These are phyloP conservation scores for Lepilemur ruficaudatus DNA, from an alignment of 2,797 vertebrate species.

Conservation along the genomic window DNA sequence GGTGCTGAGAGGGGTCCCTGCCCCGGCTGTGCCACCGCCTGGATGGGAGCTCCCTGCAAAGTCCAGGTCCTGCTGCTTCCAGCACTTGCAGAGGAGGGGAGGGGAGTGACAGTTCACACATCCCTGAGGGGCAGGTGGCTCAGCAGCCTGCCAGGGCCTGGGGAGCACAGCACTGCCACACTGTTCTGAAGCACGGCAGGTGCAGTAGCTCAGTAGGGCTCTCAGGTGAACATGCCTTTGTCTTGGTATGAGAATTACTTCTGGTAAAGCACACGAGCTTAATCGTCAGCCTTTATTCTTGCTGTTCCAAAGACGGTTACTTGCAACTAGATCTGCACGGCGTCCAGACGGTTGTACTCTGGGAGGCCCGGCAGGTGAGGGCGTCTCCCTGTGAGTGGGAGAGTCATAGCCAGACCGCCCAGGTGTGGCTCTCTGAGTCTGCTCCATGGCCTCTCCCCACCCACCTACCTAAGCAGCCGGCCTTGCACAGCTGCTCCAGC, in stretches of 20 bases:
- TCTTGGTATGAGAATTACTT: not conserved
- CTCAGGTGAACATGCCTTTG: not conserved
- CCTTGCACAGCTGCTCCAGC: too few species aligned
- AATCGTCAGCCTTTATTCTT: not conserved
- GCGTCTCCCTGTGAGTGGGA: not conserved
- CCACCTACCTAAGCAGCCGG: fast-evolving
- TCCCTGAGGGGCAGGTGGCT: not conserved
- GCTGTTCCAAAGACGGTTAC: not conserved
- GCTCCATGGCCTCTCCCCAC: not conserved
- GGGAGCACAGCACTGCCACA: too few species aligned
- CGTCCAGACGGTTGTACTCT: fast-evolving
- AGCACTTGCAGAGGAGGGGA: not conserved
- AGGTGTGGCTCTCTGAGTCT: not conserved
- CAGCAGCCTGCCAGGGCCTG: fast-evolving
- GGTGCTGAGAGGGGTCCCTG: fast-evolving
- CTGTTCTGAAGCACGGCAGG: not conserved
- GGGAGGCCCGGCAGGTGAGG: not conserved
- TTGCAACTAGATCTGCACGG: too few species aligned
- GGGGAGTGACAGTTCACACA: not conserved
- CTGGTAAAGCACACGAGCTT: not conserved
- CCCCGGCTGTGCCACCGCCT: fast-evolving
- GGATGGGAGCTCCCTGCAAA: too few species aligned
- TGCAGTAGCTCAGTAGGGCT: not conserved
- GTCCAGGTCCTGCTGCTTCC: not conserved
- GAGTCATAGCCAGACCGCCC: not conserved